Conservation (phyloP, 1,140 invertebrate genomes). For the Ceratosolen solmsi region DNA sequence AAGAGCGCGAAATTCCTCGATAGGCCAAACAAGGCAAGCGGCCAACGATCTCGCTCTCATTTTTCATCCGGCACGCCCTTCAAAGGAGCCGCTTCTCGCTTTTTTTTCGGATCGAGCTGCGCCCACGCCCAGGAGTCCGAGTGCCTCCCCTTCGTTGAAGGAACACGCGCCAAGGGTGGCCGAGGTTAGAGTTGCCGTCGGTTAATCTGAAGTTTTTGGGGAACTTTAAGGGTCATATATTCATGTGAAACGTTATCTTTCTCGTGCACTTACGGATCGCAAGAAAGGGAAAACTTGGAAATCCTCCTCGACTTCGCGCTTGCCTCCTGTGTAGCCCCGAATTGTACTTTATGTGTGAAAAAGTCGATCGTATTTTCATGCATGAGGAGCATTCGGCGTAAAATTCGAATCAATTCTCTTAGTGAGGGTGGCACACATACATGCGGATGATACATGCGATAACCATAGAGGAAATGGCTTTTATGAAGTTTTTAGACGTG, state of each 20-base stretch:
- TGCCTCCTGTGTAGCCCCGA: not conserved
- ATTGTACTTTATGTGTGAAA: not conserved
- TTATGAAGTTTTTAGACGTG: not conserved
- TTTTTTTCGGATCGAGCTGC: not conserved
- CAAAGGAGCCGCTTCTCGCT: constrained; percentile 14
- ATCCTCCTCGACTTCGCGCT: not conserved
- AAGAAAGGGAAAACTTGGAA: not conserved
- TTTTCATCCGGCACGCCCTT: not conserved
- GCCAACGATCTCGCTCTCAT: constrained; percentile 5
- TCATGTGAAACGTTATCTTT: constrained; percentile 6
- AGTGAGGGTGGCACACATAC: no score
- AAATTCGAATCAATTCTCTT: not conserved
- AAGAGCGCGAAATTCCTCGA: constrained; percentile 72
- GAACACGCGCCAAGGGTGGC: constrained; percentile 59
- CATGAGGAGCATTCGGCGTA: not conserved
- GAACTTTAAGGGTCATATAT: constrained; percentile 29
- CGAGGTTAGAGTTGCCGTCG: not conserved
- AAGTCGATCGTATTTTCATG: not conserved
- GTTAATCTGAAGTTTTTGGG: constrained; percentile 20
- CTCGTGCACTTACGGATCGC: not conserved
- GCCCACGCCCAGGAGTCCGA: not conserved
- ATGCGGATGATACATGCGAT: not conserved
- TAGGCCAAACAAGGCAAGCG: constrained; percentile 55
- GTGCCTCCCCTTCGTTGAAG: constrained; percentile 34
- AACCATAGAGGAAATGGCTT: not conserved